phyloP scores from a whole-genome alignment of 2,797 vertebrate species.

The Pangasius sanitwongsei region DNA sequence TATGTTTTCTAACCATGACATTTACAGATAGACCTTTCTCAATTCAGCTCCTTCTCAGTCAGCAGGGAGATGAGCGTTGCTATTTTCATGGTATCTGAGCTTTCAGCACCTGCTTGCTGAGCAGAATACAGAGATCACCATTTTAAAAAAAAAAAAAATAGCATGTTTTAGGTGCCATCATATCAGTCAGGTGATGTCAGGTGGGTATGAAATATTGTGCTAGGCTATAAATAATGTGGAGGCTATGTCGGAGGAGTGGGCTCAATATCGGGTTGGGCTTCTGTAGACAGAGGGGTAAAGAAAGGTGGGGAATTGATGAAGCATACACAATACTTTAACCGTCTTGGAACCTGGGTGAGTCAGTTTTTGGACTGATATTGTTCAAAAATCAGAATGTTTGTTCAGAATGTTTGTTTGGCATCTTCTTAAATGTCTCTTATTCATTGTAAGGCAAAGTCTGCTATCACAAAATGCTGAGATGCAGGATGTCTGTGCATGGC shows the following conservation, averaged over 20 bases:
- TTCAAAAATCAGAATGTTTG: not conserved
- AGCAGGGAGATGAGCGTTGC: constrained; percentile 25
- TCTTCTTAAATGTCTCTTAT: not conserved
- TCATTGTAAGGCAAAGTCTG: not conserved
- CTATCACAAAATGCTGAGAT: too few species aligned
- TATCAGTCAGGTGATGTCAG: constrained; percentile 14
- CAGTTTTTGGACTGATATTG: not conserved
- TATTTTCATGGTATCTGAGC: constrained; percentile 22
- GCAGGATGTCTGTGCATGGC: too few species aligned
- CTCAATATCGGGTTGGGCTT: not conserved
- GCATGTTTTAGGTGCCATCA: constrained; percentile 7
- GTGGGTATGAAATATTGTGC: not conserved
- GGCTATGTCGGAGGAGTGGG: not conserved
- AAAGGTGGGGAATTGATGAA: not conserved
- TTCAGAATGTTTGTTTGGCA: not conserved
- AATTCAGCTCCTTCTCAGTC: constrained; percentile 17
- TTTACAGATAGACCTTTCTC: constrained; percentile 13
- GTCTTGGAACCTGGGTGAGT: not conserved
- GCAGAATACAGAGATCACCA: constrained; percentile 17
- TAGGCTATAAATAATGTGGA: not conserved
- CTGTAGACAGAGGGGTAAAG: not conserved
- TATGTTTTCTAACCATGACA: constrained; percentile 11
- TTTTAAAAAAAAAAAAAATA: not conserved
- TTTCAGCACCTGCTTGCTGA: constrained; percentile 11
- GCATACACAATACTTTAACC: not conserved